A percentile compares a stretch with the other conserved stretches of the same genome.
phyloP scores from a whole-genome alignment of 1,140 invertebrate genomes.

The Bombus confusus region DNA sequence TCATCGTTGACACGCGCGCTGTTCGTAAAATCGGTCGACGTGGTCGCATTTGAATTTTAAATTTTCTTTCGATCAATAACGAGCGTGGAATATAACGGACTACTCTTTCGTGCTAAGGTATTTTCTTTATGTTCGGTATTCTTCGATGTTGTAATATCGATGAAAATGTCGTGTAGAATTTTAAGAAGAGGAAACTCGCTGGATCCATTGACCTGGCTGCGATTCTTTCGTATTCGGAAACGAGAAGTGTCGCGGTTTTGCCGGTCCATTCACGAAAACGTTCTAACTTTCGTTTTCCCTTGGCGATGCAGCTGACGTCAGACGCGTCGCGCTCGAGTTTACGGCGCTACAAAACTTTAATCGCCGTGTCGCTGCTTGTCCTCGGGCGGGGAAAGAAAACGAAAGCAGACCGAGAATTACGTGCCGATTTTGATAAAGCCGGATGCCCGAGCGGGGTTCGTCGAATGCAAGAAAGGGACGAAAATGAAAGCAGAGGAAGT shows the following conservation, averaged over 20 bases:
- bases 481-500: not conserved
- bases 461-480: not conserved
- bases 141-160: not conserved
- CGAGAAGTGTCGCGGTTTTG: not conserved
- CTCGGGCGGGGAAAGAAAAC: conserved; percentile 5
- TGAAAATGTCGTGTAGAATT: not conserved
- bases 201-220: not conserved
- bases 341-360: conserved; percentile 47
- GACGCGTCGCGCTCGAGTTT: conserved; percentile 19
- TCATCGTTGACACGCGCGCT: conserved; percentile 30
- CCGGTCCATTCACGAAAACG: conserved; percentile 41
- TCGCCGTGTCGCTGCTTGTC: not conserved
- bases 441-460: no score
- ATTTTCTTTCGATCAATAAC: conserved; percentile 70
- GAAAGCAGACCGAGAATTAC: conserved; percentile 7
- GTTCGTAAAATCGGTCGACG: conserved; percentile 64
- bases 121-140: not conserved
- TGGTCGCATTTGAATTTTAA: conserved; percentile 75
- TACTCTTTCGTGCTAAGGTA: conserved; percentile 58
- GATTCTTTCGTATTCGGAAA: not conserved
- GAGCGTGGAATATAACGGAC: conserved; percentile 77
- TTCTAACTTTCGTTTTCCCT: conserved; percentile 48
- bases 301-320: conserved; percentile 33
- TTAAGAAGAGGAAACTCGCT: not conserved
- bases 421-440: conserved; percentile 8